These are phyloP conservation scores for Limnephilus auricula DNA, from an alignment of 2,888 invertebrate genomes.

Conservation along the genomic window DNA sequence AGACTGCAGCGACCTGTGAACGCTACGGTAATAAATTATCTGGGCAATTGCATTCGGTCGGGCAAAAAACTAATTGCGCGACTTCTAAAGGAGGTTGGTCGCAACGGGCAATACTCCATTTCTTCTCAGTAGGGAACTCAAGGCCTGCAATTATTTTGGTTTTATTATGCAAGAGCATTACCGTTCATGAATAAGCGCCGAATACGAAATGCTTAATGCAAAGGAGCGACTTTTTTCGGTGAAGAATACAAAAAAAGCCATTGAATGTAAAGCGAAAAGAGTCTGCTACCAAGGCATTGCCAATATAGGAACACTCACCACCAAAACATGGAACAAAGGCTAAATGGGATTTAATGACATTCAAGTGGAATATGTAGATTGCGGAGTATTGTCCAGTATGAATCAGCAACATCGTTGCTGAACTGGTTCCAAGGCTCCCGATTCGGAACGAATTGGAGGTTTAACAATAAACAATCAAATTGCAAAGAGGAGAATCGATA, in stretches of 20 bases:
- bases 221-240: background rate
- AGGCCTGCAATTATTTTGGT: background rate
- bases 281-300: background rate
- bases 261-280: background rate
- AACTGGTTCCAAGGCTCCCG: background rate
- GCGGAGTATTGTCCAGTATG: background rate
- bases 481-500: background rate
- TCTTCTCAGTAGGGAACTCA: background rate
- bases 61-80: background rate
- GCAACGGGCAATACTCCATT: background rate
- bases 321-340: constrained; percentile 27
- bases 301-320: background rate
- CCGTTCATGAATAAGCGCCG: background rate
- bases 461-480: background rate
- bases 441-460: background rate
- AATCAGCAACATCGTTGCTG: background rate
- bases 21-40: background rate
- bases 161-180: background rate
- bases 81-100: background rate
- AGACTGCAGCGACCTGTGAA: background rate
- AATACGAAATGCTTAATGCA: background rate
- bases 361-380: constrained; percentile 8
- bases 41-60: background rate
- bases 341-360: constrained; percentile 29
- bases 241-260: background rate